Evolutionary conservation across 2,888 invertebrate genomes (phyloP), one percentile per base, ranked within the genome.

Genomic region (Exocentrus adspersus): DNA sequence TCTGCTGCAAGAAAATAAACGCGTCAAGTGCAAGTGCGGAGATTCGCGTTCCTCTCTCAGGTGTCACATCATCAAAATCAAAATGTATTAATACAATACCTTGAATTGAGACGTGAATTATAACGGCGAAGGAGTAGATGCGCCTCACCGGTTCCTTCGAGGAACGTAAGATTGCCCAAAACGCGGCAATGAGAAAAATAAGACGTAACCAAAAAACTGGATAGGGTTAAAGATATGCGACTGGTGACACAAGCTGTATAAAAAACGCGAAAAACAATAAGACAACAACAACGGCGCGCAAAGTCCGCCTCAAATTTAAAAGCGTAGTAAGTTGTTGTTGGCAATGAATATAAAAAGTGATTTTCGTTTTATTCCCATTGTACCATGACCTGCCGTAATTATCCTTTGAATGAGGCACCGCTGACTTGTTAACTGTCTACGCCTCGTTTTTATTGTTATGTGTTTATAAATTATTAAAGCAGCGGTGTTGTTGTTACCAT

Each of bases 351-450:
- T n/a, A 62, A 68, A 66, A 65, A 58, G 24, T 21, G 48, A 45
- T 48, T 52, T 60, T 52, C 58, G 58, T 65, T 65, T 68, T 67
- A 60, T 62, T 70, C 63, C 66, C 66, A 51, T 65, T 65, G 63
- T 65, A 60, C 68, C 62, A 66, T 70, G 70, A 70, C 70, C 70
- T 70, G 58, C 68, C 70, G 60, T 67, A 70, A 68, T 68, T 70
- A 62, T 64, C 57, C 60, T 43, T 67, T 62, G 57, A 62, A 68
- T 68, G 61, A 65, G 69, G 57, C 41, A 61, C 59, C 61, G 43
- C 51, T 45, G 46, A 2, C 41, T 32, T 37, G 37, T 51, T 20
- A 57, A 20, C 16, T 46, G 57, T 24, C 21, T 54, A 28, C 16
- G 28, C 19, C 46, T 19, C 46, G 42, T 19, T 57, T 46, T 53